Percentiles rank a stretch among this genome's conserved stretches.
phyloP scores from a whole-genome alignment of 2,113 vertebrate species.

The Oreochromis aureus region DNA sequence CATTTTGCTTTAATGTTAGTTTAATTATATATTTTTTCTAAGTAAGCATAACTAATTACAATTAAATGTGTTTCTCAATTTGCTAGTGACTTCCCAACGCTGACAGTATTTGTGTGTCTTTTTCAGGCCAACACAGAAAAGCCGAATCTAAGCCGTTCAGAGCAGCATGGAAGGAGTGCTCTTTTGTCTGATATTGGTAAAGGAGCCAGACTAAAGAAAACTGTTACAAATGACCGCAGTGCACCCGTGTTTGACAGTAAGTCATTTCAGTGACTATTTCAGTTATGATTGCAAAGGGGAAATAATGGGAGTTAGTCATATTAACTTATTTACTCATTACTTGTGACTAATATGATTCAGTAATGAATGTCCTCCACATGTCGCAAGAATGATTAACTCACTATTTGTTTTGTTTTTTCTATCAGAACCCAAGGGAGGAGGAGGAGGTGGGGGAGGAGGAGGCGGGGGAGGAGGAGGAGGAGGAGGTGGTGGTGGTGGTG shows the following conservation, averaged over 20 bases:
- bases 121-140: slow-evolving; percentile 88
- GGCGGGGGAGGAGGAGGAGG: slow-evolving; percentile 49
- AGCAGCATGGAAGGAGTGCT: slow-evolving; percentile 83
- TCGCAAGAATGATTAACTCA: neutral
- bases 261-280: slow-evolving; percentile 36
- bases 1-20: neutral
- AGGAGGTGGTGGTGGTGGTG: slow-evolving; percentile 61
- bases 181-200: slow-evolving; percentile 87
- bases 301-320: neutral
- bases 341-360: neutral
- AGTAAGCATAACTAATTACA: neutral
- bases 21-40: neutral
- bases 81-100: neutral
- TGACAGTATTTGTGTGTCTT: neutral
- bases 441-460: slow-evolving; percentile 36
- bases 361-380: neutral
- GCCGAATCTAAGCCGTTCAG: slow-evolving; percentile 75
- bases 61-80: neutral
- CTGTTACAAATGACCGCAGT: slow-evolving; percentile 94
- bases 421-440: slow-evolving; percentile 83
- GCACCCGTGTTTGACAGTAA: slow-evolving; percentile 86
- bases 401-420: slow-evolving; percentile 19
- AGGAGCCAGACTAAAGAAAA: slow-evolving; percentile 88
- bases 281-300: neutral
- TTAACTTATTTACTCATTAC: neutral